These are phyloP conservation scores for Selenia dentaria DNA, from an alignment of 2,888 invertebrate genomes.

Conservation along the genomic window DNA sequence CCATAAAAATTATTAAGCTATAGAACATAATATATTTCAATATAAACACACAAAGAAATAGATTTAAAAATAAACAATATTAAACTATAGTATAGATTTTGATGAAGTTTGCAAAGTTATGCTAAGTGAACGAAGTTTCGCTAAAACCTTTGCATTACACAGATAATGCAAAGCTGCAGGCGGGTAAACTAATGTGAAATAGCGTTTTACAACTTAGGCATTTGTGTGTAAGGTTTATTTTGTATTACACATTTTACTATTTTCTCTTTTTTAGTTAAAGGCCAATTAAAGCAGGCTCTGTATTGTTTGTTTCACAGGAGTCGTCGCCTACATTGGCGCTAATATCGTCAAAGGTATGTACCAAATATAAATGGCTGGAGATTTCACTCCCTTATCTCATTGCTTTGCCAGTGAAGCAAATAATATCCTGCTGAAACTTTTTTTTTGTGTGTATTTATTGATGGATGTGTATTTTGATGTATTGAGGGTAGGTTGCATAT, in stretches of 20 bases:
- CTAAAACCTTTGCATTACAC: no score
- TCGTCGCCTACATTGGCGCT: constrained; percentile 91
- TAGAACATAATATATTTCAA: no score
- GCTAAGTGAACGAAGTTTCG: no score
- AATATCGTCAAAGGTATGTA: constrained; percentile 91
- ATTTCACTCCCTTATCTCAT: constrained; percentile 43
- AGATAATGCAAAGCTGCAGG: no score
- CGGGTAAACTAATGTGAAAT: no score
- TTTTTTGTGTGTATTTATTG: constrained; percentile 13
- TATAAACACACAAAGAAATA: no score
- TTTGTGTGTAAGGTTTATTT: no score
- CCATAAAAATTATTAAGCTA: no score
- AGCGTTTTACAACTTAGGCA: neutral
- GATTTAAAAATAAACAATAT: no score
- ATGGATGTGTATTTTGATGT: neutral
- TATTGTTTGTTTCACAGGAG: constrained; percentile 88
- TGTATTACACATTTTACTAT: no score
- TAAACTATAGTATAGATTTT: no score
- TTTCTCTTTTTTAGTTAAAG: constrained; percentile 13
- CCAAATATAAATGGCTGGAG: constrained; percentile 16
- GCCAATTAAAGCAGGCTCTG: constrained; percentile 67
- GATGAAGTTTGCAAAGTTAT: no score
- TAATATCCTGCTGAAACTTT: constrained; percentile 51
- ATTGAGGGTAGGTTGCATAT: constrained; percentile 7
- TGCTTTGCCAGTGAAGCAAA: constrained; percentile 60